Percentiles rank a stretch among this genome's conserved stretches.
Evolutionary conservation across 2,113 vertebrate genomes (phyloP).

Genomic region (Microtus montanus): DNA sequence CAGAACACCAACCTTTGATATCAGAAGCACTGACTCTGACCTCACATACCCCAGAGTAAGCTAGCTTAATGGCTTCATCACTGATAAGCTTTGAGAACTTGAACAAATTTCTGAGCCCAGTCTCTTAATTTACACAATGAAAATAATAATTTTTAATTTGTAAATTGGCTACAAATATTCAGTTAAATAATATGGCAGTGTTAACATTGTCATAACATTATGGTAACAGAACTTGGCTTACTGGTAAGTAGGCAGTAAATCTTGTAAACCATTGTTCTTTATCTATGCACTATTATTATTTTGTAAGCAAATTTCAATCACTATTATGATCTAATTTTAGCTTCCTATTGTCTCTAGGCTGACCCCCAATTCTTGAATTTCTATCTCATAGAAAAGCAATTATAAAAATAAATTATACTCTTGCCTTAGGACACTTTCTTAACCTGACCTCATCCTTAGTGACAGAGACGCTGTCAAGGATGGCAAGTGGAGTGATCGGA

Average conservation of each 20-base stretch:
- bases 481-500: neutral
- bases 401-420: neutral
- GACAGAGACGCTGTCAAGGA: neutral
- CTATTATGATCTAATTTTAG: neutral
- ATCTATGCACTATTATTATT: neutral
- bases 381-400: neutral
- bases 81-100: neutral
- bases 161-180: neutral
- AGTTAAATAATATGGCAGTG: neutral
- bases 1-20: neutral
- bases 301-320: neutral
- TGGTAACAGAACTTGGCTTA: neutral
- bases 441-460: neutral
- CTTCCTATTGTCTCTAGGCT: neutral
- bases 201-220: neutral
- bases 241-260: neutral
- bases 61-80: neutral
- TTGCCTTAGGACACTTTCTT: neutral
- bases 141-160: neutral
- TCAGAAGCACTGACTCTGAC: neutral
- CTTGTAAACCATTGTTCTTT: neutral
- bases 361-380: constrained; percentile 1
- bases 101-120: neutral
- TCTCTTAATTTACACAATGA: neutral
- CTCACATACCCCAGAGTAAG: neutral